Evolutionary conservation across 2,888 invertebrate species (phyloP).

Genomic region (Mesodorylaimus sp.): DNA sequence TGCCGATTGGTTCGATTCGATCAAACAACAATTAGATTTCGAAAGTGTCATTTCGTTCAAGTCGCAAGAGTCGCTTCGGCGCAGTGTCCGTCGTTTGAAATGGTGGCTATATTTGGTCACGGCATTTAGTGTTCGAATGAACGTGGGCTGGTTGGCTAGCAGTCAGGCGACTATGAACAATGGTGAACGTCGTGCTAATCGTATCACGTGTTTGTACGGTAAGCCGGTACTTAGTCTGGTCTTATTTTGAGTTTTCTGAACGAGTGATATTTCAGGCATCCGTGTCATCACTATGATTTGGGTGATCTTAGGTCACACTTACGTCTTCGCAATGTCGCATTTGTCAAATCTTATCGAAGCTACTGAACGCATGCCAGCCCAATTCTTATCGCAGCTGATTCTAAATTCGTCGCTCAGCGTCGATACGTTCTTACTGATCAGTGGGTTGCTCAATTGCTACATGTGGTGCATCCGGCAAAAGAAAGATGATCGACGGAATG

Average conservation of each 20-base stretch:
- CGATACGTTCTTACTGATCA: slow-evolving; percentile 20
- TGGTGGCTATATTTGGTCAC: neutral
- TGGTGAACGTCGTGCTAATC: neutral
- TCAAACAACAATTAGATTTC: neutral
- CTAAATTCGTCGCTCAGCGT: slow-evolving; percentile 19
- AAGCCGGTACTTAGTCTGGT: no score
- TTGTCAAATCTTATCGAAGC: slow-evolving; percentile 1
- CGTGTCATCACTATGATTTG: slow-evolving; percentile 6
- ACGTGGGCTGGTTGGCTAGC: neutral
- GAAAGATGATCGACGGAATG: no score
- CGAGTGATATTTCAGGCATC: no score
- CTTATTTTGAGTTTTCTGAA: no score
- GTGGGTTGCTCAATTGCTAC: slow-evolving; percentile 15
- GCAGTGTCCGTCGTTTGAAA: neutral
- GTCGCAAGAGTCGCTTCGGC: neutral
- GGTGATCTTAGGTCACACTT: slow-evolving; percentile 10
- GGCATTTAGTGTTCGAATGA: slow-evolving; percentile 1
- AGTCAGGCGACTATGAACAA: neutral
- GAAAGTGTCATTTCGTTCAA: neutral
- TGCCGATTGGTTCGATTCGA: neutral
- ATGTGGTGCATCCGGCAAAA: slow-evolving; percentile 14
- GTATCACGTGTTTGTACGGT: slow-evolving; percentile 6
- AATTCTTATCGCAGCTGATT: slow-evolving; percentile 14
- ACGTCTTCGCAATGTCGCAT: slow-evolving; percentile 9
- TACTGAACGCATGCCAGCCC: slow-evolving; percentile 2